Conservation (phyloP, 2,888 invertebrate genomes). For the Cryptocheilus praepositus region DNA sequence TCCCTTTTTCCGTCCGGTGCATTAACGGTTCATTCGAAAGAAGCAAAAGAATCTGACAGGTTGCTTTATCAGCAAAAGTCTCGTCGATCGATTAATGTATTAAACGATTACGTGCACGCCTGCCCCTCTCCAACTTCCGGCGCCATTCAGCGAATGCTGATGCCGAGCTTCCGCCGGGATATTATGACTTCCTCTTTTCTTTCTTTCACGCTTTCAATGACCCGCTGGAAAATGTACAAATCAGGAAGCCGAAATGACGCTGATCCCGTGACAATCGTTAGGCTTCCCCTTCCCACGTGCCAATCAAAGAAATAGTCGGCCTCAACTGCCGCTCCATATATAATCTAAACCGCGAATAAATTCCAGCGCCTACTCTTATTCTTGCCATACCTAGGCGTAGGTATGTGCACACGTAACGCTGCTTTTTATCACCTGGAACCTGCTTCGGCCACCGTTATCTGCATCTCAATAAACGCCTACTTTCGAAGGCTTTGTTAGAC, state of each 20-base stretch:
- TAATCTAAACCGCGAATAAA: too few relatives aligned
- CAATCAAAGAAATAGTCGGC: not conserved
- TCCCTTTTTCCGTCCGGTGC: too few relatives aligned
- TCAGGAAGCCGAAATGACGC: not conserved
- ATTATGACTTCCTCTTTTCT: constrained; percentile 14
- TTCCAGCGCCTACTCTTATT: too few relatives aligned
- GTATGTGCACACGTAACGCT: too few relatives aligned
- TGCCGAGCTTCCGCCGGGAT: constrained; percentile 14
- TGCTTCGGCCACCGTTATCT: too few relatives aligned
- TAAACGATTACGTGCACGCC: constrained; percentile 3
- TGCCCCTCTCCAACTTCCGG: constrained; percentile 14
- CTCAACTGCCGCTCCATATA: not conserved
- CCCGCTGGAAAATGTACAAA: not conserved
- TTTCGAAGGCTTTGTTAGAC: too few relatives aligned
- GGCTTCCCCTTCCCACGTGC: not conserved
- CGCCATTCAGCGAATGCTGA: constrained; percentile 12
- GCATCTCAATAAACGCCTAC: too few relatives aligned
- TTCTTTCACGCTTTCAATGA: not conserved
- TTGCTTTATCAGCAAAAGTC: not conserved
- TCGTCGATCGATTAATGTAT: too few relatives aligned
- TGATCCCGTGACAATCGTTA: not conserved
- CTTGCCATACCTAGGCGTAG: too few relatives aligned
- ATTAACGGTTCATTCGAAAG: too few relatives aligned
- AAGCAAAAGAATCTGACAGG: too few relatives aligned
- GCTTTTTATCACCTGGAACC: too few relatives aligned